These are phyloP conservation scores for Eurystomus gularis DNA, from an alignment of 2,113 vertebrate species.

Conservation along the genomic window DNA sequence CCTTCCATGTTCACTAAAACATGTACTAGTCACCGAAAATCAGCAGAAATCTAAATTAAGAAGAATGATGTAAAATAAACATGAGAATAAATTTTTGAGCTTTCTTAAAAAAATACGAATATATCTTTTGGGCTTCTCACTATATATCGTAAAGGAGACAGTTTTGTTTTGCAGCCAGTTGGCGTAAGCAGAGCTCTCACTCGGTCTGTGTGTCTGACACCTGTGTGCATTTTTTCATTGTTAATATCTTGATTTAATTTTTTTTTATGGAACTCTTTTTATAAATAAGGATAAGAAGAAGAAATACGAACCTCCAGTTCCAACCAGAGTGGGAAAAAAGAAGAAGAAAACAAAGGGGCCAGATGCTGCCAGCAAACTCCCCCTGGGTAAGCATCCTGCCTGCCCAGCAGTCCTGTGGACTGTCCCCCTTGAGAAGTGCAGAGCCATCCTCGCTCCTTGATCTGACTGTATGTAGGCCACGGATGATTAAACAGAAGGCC, in stretches of 20 bases:
- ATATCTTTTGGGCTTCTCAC: rapidly evolving
- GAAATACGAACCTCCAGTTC: slow-evolving; percentile 98
- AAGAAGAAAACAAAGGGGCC: slow-evolving; percentile 98
- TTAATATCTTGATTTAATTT: background rate
- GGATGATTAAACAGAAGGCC: background rate
- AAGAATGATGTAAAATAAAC: background rate
- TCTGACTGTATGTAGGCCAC: background rate
- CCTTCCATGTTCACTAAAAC: rapidly evolving
- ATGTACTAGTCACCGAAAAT: background rate
- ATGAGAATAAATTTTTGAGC: background rate
- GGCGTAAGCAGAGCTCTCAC: background rate
- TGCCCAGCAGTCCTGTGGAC: background rate
- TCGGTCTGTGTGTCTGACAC: background rate
- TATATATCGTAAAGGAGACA: background rate
- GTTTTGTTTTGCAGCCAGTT: background rate
- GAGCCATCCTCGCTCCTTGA: background rate
- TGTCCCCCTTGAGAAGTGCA: rapidly evolving
- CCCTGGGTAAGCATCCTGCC: slow-evolving; percentile 79
- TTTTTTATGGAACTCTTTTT: background rate
- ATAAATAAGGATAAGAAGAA: slow-evolving; percentile 94
- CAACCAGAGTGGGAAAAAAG: slow-evolving; percentile 97
- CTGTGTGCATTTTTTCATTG: background rate
- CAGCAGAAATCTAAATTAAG: background rate
- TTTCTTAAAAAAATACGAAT: background rate
- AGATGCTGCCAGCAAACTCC: slow-evolving; percentile 96